Evolutionary conservation across 1,140 invertebrate genomes (phyloP), one percentile per base, ranked within the genome.

Genomic region (Conus ventricosus): DNA sequence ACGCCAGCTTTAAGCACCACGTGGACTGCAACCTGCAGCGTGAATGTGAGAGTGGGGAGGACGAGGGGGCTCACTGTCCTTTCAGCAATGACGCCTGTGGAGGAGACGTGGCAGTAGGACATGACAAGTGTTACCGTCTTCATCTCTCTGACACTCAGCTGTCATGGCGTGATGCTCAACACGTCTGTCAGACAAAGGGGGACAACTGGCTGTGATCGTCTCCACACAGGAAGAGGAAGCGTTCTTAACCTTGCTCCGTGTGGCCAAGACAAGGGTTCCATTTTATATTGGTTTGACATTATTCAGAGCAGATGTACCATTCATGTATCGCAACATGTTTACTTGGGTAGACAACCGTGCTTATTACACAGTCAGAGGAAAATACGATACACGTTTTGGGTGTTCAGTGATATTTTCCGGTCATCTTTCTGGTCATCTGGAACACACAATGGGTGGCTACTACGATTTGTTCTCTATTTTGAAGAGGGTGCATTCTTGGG

Each of bases 21-120:
- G 55, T 84, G 17, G n/a, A 84, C 17, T 84, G 83, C 17, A 67
- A 84, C 27, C n/a, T 84, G 57, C 20, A 63, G 5, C 57, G 4
- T 6, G 83, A 84, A 17, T 84, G 83, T 25, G 54, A 84, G 63
- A 57, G 83, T 8, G 83, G 83, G 5, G 83, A 84, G 83, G 83
- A 84, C 83, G 83, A 84, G 83, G 83, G 83, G 25, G 54, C 55
- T 10, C 83, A 84, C 55, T 84, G 83, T 84, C 57, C 83, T 55
- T 84, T 67, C 83, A 84, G 83, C 83, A 84, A 25, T 84, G 51
- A 53, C 17, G 54, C 57, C n/a, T 84, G 83, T 63, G n/a, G n/a
- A 17, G 83, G 83, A 23, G 53, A 53, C 39, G 83, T 84, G n/a
- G 25, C 57, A 11, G 83, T 84, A 51, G 25, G 54, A 11, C 67